These are phyloP conservation scores for Mimas tiliae DNA, from an alignment of 2,888 invertebrate genomes.

Conservation along the genomic window DNA sequence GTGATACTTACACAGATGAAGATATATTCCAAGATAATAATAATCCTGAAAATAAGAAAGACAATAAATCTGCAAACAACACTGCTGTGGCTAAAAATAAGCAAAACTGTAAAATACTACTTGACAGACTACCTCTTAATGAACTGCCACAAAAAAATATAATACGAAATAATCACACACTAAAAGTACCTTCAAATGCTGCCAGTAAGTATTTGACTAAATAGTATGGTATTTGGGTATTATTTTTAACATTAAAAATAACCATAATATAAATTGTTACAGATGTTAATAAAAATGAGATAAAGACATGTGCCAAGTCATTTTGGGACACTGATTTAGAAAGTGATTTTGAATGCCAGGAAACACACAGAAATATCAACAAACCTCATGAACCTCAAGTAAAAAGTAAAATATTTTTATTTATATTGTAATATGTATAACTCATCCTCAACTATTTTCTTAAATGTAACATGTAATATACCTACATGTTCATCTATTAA, in stretches of 20 bases:
- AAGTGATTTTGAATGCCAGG: conserved; percentile 60
- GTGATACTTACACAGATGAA: conserved; percentile 77
- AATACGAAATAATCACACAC: not conserved
- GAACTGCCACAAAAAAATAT: not conserved
- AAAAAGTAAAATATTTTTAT: conserved; percentile 10
- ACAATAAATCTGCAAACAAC: conserved; percentile 27
- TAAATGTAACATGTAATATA: not conserved
- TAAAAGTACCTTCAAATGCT: not conserved
- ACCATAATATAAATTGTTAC: conserved; percentile 30
- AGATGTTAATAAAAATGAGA: conserved; percentile 39
- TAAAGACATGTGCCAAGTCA: conserved; percentile 49
- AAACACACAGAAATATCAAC: conserved; percentile 33
- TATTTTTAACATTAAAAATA: no score
- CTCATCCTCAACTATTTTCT: not conserved
- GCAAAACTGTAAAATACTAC: conserved; percentile 30
- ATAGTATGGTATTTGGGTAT: not conserved
- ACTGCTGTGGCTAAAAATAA: conserved; percentile 15
- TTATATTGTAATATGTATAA: not conserved
- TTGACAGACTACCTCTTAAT: conserved; percentile 25
- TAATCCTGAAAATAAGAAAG: conserved; percentile 30
- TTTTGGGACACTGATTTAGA: conserved; percentile 74
- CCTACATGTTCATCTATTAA: not conserved
- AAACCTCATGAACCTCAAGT: not conserved
- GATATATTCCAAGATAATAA: conserved; percentile 57
- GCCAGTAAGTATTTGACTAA: conserved; percentile 2